Evolutionary conservation across 1,140 invertebrate species (phyloP).

Genomic region (Lysiphlebus fabarum): DNA sequence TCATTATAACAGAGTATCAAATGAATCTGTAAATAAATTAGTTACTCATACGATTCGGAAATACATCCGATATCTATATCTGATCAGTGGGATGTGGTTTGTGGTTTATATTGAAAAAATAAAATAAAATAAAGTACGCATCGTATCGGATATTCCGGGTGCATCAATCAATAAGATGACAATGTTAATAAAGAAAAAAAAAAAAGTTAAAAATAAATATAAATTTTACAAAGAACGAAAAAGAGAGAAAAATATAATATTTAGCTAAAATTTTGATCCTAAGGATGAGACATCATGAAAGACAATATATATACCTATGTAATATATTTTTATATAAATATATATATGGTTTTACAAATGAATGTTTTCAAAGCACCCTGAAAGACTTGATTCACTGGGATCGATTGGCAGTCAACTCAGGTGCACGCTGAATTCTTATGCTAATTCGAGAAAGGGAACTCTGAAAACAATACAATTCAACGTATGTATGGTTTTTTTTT

Average conservation of each 20-base stretch:
- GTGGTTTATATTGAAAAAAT: slow-evolving; percentile 10
- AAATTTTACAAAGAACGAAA: too few species aligned
- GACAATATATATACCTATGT: too few species aligned
- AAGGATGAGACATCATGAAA: too few species aligned
- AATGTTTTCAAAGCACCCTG: slow-evolving; percentile 16
- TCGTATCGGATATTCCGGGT: slow-evolving; percentile 19
- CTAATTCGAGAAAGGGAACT: slow-evolving; percentile 49
- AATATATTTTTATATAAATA: too few species aligned
- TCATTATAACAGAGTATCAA: neutral
- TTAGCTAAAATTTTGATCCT: too few species aligned
- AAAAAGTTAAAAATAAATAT: too few species aligned
- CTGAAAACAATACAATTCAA: slow-evolving; percentile 52
- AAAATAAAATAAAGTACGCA: neutral
- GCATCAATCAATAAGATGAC: slow-evolving; percentile 8
- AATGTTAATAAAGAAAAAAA: neutral
- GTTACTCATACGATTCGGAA: slow-evolving; percentile 19
- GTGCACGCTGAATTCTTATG: slow-evolving; percentile 50
- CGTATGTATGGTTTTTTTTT: slow-evolving; percentile 12
- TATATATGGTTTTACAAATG: neutral
- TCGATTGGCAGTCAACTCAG: slow-evolving; percentile 43
- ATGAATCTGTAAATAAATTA: neutral
- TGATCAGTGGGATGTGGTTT: slow-evolving; percentile 19
- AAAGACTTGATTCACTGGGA: slow-evolving; percentile 45
- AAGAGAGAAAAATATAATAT: too few species aligned
- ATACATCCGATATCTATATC: slow-evolving; percentile 6